Percentiles rank a stretch among this genome's conserved stretches.
Evolutionary conservation across 2,888 invertebrate species (phyloP).

Genomic region (Drosophila meridiana): DNA sequence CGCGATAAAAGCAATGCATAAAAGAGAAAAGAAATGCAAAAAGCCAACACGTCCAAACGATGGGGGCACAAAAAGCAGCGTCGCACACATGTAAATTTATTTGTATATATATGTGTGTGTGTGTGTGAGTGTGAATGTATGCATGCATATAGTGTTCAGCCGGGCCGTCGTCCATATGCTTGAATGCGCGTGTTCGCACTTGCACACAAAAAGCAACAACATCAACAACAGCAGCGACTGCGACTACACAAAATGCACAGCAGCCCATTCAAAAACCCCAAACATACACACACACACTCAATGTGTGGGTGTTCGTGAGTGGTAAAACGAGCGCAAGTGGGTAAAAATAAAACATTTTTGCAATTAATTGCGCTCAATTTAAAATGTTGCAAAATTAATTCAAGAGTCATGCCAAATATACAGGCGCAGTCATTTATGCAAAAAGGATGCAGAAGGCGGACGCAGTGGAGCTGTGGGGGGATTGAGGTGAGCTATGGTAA

Average conservation of each 20-base stretch:
- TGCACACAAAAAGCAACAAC: constrained; percentile 65
- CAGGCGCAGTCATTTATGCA: constrained; percentile 79
- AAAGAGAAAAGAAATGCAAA: constrained; percentile 76
- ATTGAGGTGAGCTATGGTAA: constrained; percentile 17
- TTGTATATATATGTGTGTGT: constrained; percentile 15
- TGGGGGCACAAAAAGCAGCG: constrained; percentile 55
- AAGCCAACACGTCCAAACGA: constrained; percentile 73
- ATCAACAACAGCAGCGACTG: constrained; percentile 30
- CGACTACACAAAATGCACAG: constrained; percentile 72
- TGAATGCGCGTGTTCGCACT: constrained; percentile 81
- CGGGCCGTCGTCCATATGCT: constrained; percentile 73
- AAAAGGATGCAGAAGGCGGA: constrained; percentile 35
- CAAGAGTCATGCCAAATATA: constrained; percentile 82
- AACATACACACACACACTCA: constrained; percentile 27
- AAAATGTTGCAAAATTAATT: constrained; percentile 84
- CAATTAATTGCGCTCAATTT: constrained; percentile 84
- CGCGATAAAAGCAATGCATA: constrained; percentile 81
- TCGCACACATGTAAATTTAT: constrained; percentile 28
- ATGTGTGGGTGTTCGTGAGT: constrained; percentile 38
- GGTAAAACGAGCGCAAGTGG: constrained; percentile 76
- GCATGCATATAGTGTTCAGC: constrained; percentile 38
- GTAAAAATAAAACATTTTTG: constrained; percentile 81
- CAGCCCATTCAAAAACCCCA: constrained; percentile 65
- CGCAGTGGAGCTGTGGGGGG: not conserved
- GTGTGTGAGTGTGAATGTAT: constrained; percentile 21